Evolutionary conservation across 2,888 invertebrate species (phyloP).

Genomic region (Anodontia alba): DNA sequence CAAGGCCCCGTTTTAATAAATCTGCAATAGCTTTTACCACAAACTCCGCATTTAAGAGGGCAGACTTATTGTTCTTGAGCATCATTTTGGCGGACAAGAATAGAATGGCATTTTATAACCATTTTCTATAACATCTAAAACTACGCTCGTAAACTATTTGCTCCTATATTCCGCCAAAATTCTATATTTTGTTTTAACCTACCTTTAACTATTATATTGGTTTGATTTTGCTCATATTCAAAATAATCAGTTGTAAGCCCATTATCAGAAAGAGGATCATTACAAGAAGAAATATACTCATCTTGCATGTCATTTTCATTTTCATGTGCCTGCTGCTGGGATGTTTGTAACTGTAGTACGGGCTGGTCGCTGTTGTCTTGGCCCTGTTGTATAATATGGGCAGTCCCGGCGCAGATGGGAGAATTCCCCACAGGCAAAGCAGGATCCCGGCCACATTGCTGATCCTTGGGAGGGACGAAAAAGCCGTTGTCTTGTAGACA

Average conservation of each 20-base stretch:
- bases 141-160: conserved; percentile 23
- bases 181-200: conserved; percentile 21
- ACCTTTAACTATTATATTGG: conserved; percentile 26
- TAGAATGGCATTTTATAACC: conserved; percentile 45
- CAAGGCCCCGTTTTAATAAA: conserved; percentile 13
- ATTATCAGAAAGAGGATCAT: background rate
- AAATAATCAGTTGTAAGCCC: conserved; percentile 22
- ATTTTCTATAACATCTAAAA: conserved; percentile 35
- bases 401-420: background rate
- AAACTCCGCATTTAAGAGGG: conserved; percentile 41
- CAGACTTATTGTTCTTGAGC: conserved; percentile 34
- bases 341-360: background rate
- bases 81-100: conserved; percentile 12
- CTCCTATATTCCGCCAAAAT: conserved; percentile 39
- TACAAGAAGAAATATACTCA: too few species aligned
- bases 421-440: conserved; percentile 1
- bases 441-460: background rate
- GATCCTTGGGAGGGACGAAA: background rate
- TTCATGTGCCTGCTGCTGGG: background rate
- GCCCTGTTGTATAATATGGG: background rate
- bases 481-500: background rate
- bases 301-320: too few species aligned
- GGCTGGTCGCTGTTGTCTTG: background rate
- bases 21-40: conserved; percentile 41
- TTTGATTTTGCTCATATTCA: conserved; percentile 27